Evolutionary conservation across 2,797 vertebrate species (phyloP).

Genomic region (Neosilurus hyrtlii): DNA sequence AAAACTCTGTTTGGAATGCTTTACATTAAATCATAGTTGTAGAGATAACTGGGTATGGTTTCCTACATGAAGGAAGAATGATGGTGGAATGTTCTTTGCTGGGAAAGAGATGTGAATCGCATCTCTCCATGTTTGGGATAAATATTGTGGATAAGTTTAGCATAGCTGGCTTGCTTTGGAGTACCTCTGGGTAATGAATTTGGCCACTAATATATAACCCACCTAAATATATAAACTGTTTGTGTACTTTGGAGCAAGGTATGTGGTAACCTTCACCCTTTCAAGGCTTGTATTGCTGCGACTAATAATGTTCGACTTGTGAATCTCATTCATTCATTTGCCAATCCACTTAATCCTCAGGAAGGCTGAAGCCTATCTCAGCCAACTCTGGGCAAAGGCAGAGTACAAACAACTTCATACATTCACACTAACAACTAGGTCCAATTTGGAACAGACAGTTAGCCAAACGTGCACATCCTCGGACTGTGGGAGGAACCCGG

Average conservation of each 20-base stretch:
- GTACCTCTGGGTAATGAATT: neutral
- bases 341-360: no score
- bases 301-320: neutral
- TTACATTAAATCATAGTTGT: conserved; percentile 40
- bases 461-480: no score
- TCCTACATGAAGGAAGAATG: conserved; percentile 22
- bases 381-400: no score
- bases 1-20: conserved; percentile 30
- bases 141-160: conserved; percentile 25
- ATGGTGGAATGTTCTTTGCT: conserved; percentile 41
- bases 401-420: no score
- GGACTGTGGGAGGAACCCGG: no score
- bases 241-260: neutral
- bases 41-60: conserved; percentile 23
- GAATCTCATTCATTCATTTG: neutral
- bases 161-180: conserved; percentile 23
- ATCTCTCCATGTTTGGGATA: conserved; percentile 31
- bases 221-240: neutral
- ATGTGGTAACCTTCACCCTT: neutral
- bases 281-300: neutral
- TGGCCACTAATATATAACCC: neutral
- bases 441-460: no score
- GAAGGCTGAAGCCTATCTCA: no score
- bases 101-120: conserved; percentile 8
- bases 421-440: no score